Evolutionary conservation across 1,140 invertebrate genomes (phyloP), one percentile per base, ranked within the genome.

Genomic region (Ceratosolen fusciceps): DNA sequence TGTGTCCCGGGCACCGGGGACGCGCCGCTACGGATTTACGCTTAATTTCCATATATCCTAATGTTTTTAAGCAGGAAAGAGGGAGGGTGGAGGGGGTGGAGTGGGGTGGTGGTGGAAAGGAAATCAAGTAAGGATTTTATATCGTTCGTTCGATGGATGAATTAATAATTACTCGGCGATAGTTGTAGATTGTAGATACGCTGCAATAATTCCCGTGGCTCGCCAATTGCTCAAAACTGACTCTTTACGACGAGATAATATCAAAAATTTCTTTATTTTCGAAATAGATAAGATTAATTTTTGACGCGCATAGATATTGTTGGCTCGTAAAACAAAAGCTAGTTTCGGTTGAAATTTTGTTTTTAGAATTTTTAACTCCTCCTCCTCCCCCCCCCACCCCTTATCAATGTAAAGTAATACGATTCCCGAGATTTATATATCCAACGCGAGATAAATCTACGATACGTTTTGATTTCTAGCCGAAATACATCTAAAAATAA

Each of bases 271-370:
- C 31, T 65, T 65, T 31, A 37, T 37, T 65, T 34, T 37, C 12
- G 34, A 37, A 65, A 70, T 77, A 54, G 75, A 68, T 68, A 68
- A 77, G 75, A 68, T 77, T 67, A 77, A 68, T 70, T 77, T n/a
- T 68, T 49, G 37, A 47, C 74, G 74, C 58, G 26, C 21, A 77
- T 54, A 43, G 68, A 70, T 77, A 65, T 65, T 65, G 31, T 65
- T 37, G n/a, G 60, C 60, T 65, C 31, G 34, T 37, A 65, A 65
- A 65, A 37, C 31, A 65, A 65, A 65, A 65, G 31, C 16, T 37
- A 65, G 60, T 37, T 65, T 65, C 60, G 9, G 19, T 65, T 37
- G n/a, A 65, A 37, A 65, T 65, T 65, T 37, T 16, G 49, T 37
- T 65, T 65, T 65, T 65, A 65, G 34, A 65, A 65, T 65, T 65